These are phyloP conservation scores for Eira barbara DNA, from an alignment of 2,113 vertebrate genomes.

Conservation along the genomic window DNA sequence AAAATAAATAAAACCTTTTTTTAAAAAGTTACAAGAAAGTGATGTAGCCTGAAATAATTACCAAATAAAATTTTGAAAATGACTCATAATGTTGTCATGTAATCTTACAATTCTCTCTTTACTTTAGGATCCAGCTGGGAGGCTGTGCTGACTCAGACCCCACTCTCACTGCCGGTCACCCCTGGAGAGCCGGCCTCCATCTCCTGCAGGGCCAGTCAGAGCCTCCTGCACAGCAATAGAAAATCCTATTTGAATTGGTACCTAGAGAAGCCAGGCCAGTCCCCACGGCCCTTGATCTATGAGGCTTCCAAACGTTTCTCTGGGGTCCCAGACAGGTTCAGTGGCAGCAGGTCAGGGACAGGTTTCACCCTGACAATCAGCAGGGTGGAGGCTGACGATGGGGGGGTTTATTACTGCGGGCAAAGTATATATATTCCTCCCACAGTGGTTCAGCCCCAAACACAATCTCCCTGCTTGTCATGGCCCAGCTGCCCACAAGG, in stretches of 20 bases:
- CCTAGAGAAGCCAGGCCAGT: too few relatives aligned
- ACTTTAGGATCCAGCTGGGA: background rate
- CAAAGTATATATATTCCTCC: rapidly evolving
- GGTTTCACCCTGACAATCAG: background rate
- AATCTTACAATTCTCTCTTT: background rate
- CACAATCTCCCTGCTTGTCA: conserved; percentile 63
- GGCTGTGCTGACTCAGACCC: background rate
- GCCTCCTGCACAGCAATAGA: background rate
- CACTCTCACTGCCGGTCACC: background rate
- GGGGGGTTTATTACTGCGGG: background rate
- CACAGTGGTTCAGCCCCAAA: background rate
- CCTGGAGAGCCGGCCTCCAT: background rate
- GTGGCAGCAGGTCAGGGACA: background rate
- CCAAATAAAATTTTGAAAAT: background rate
- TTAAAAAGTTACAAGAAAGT: too few relatives aligned
- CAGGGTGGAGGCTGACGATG: background rate
- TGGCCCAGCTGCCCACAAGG: background rate
- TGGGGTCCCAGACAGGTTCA: background rate
- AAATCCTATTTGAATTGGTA: too few relatives aligned
- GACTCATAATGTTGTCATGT: rapidly evolving
- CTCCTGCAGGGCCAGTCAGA: background rate
- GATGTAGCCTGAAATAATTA: too few relatives aligned
- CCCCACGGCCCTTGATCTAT: background rate
- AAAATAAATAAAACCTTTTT: too few relatives aligned
- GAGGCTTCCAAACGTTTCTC: rapidly evolving